These are phyloP conservation scores for Patella pellucida DNA, from an alignment of 2,888 invertebrate species.

Conservation along the genomic window DNA sequence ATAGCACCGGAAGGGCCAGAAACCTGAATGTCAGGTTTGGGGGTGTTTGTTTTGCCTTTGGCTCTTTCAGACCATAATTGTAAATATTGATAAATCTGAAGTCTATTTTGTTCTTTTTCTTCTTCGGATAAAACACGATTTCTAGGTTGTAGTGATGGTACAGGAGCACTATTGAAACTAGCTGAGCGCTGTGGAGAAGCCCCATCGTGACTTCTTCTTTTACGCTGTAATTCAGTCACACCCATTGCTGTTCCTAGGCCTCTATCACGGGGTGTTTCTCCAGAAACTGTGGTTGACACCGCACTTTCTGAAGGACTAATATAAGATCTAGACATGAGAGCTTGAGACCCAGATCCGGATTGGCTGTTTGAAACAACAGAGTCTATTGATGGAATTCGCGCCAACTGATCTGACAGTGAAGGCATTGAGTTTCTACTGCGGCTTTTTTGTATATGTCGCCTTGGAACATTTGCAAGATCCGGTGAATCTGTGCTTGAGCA, in stretches of 20 bases:
- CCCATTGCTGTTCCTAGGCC: constrained; percentile 36
- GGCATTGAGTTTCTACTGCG: constrained; percentile 24
- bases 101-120: constrained; percentile 60
- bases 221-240: constrained; percentile 7
- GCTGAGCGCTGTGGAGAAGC: constrained; percentile 18
- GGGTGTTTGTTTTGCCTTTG: constrained; percentile 39
- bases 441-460: constrained; percentile 9
- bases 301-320: not conserved
- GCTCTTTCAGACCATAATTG: constrained; percentile 64
- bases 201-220: constrained; percentile 9
- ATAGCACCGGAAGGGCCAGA: constrained; percentile 11
- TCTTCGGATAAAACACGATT: constrained; percentile 57
- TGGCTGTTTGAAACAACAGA: constrained; percentile 34
- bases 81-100: constrained; percentile 63
- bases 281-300: not conserved
- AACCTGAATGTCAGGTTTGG: constrained; percentile 17
- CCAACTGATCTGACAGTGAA: constrained; percentile 37
- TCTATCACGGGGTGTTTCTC: constrained; percentile 25
- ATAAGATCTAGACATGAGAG: constrained; percentile 10
- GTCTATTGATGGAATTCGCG: constrained; percentile 43
- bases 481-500: not conserved
- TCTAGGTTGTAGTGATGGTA: constrained; percentile 51
- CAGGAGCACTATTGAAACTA: constrained; percentile 30
- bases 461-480: constrained; percentile 18
- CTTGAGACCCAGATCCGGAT: constrained; percentile 13